phyloP scores from a whole-genome alignment of 2,113 vertebrate species.

The Sapajus apella region DNA sequence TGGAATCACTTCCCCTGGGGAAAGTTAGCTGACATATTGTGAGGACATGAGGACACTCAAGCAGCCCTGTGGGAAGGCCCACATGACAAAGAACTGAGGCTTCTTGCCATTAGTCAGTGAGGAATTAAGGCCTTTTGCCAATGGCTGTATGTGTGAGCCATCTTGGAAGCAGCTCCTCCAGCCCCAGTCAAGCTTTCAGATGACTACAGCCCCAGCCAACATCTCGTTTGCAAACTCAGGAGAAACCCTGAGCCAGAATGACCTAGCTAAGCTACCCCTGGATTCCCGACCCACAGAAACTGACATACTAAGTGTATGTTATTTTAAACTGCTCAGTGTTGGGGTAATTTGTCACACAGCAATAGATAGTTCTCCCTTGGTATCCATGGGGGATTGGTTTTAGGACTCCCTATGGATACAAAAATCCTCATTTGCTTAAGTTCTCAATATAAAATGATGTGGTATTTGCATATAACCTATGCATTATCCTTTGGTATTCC shows the following conservation, averaged over 20 bases:
- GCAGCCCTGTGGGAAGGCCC: not conserved
- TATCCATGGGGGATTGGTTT: not conserved
- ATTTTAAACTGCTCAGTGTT: slow-evolving; percentile 22
- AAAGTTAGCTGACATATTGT: not conserved
- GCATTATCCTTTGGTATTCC: not conserved
- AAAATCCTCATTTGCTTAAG: not conserved
- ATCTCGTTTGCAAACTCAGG: not conserved
- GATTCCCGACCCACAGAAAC: not conserved
- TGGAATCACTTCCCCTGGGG: not conserved
- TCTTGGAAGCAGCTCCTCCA: not conserved
- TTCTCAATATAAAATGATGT: not conserved
- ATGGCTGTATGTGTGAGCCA: not conserved
- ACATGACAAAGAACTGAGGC: not conserved
- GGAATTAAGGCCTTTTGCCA: not conserved
- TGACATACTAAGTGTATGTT: not conserved
- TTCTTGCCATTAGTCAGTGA: not conserved
- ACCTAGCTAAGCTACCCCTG: not conserved
- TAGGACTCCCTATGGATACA: not conserved
- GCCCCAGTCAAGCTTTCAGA: not conserved
- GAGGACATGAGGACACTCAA: not conserved
- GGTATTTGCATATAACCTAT: not conserved
- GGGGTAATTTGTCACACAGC: not conserved
- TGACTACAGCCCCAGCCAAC: not conserved
- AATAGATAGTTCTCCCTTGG: not conserved
- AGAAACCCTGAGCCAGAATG: not conserved